A percentile compares a stretch with the other conserved stretches of the same genome.
These are phyloP conservation scores for Microctenopoma stevenorrisi DNA, from an alignment of 2,797 vertebrate species.

Conservation along the genomic window DNA sequence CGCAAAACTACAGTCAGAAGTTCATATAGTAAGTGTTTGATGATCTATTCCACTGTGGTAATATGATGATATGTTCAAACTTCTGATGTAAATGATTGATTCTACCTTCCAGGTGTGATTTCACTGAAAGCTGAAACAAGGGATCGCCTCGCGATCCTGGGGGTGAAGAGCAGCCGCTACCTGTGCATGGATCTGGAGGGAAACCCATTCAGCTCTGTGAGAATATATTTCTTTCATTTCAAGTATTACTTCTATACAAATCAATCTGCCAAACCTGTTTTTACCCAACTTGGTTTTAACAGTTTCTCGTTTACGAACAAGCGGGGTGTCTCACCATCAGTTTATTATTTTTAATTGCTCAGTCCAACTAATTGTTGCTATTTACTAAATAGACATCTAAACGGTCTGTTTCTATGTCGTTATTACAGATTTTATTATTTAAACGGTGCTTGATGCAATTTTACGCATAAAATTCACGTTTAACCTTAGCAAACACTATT, in stretches of 20 bases:
- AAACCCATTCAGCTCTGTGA: conserved; percentile 91
- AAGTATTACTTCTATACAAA: neutral
- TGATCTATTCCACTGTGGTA: neutral
- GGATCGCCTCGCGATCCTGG: conserved; percentile 90
- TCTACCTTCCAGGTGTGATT: conserved; percentile 86
- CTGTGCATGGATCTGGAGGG: conserved; percentile 93
- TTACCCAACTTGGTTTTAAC: no score
- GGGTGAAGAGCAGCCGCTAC: conserved; percentile 90
- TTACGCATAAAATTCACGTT: conserved; percentile 8
- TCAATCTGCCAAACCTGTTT: fast-evolving
- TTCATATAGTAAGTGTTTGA: conserved; percentile 89
- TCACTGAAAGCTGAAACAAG: conserved; percentile 89
- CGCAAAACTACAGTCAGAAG: conserved; percentile 88
- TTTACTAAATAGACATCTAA: no score
- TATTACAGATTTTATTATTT: neutral
- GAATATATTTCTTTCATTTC: conserved; percentile 40
- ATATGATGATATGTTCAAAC: conserved; percentile 15
- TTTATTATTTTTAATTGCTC: neutral
- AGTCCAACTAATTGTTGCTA: neutral
- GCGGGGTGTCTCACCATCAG: no score
- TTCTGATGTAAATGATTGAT: neutral
- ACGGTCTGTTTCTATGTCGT: neutral
- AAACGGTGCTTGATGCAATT: neutral
- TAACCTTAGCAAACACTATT: no score
- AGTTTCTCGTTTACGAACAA: no score